Base-by-base conservation (phyloP, 1,140 invertebrate genomes). In the Himalopsyche phryganea region DNA sequence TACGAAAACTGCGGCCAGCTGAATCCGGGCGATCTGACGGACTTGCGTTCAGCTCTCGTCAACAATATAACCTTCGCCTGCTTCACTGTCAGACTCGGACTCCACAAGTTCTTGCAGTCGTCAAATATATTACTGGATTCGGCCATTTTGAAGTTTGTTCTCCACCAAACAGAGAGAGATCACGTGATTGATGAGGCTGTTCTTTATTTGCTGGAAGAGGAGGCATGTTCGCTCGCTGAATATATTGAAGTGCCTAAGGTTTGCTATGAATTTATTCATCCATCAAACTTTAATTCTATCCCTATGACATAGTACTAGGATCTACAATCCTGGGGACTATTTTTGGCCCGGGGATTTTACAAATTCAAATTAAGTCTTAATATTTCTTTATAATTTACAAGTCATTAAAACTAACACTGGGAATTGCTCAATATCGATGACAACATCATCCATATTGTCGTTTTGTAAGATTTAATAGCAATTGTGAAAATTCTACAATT, bases 51-150 rank as follows among this genome's bases (percentile, higher is more conserved):
- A 11, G 91, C 96, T 0, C 75, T 98, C 0, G 96, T 98, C 0
- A 98, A 98, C 69, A 98, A 98, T 68, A 86, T 91, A 49, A 97
- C 93, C 0, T 94, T 98, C 71, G 94, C 92, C 0, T 89, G 89
- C 33, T 80, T 96, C 28, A 82, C 89, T 44, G 92, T 98, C n/a
- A 85, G 91, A 61, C 83, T 90, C 73, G 84, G 86, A 10, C 84
- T 94, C 18, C 89, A 94, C 66, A 86, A 85, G 51, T 85, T 82
- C 60, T 69, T 96, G 7, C 80, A 85, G 45, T 74, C 79, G 2
- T 75, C 84, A 42, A 85, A 87, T 50, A 80, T 83, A 0, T 63
- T 76, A 2, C 71, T 96, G 1, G 81, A 84, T 41, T 77, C 83
- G 35, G 78, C 83, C 2, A 89, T 96, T 19, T 81, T 89, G 50